A percentile compares a stretch with the other conserved stretches of the same genome.
These are phyloP conservation scores for Helicoverpa armigera DNA, from an alignment of 1,140 invertebrate species.

Conservation along the genomic window DNA sequence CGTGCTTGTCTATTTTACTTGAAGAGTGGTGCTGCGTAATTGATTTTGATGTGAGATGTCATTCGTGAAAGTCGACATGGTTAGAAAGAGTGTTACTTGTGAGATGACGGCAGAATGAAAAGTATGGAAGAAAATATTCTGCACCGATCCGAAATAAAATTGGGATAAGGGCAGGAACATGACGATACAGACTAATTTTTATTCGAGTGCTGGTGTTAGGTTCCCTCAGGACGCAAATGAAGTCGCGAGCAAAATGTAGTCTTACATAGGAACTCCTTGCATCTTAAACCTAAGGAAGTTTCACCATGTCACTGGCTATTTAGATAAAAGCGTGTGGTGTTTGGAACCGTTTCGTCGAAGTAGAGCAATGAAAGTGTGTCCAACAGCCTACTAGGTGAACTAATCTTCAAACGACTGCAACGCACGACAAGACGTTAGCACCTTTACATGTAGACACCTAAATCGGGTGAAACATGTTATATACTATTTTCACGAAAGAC, in stretches of 20 bases:
- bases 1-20: slow-evolving; percentile 14
- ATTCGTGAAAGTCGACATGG: no score
- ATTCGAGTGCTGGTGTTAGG: neutral
- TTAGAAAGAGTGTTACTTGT: no score
- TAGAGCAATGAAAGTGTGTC: slow-evolving; percentile 7
- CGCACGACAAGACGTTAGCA: neutral
- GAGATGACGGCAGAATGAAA: no score
- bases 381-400: slow-evolving; percentile 7
- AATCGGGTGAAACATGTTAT: no score
- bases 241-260: no score
- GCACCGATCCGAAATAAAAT: no score
- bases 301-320: neutral
- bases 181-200: no score
- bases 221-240: neutral
- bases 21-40: slow-evolving; percentile 14
- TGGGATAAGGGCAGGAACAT: no score
- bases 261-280: no score
- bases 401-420: slow-evolving; percentile 36
- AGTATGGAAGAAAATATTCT: no score
- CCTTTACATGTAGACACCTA: no score
- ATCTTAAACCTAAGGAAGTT: neutral
- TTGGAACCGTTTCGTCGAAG: neutral
- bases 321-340: neutral
- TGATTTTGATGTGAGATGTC: slow-evolving; percentile 22
- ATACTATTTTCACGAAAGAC: neutral